Conservation (phyloP, 2,113 vertebrate species). For the Stigmatopora nigra region DNA sequence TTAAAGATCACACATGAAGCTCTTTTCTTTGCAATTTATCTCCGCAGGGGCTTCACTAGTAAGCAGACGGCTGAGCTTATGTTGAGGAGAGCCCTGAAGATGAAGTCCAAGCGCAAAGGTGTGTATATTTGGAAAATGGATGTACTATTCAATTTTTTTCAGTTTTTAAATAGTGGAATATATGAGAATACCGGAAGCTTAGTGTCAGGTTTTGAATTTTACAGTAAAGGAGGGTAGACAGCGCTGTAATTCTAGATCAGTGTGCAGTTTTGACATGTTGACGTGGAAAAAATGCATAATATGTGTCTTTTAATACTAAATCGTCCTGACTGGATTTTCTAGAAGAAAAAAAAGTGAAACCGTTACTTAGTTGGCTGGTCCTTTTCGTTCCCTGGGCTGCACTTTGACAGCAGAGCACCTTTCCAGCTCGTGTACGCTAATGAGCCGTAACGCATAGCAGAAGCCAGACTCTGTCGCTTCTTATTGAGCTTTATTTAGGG, state of each 20-base stretch:
- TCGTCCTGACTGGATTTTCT: slow-evolving; percentile 10
- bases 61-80: slow-evolving; percentile 81
- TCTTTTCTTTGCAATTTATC: background rate
- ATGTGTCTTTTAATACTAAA: slow-evolving; percentile 2
- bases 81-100: slow-evolving; percentile 86
- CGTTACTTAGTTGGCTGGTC: slow-evolving; percentile 21
- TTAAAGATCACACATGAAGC: background rate
- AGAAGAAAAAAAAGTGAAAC: slow-evolving; percentile 10
- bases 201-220: background rate
- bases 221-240: background rate
- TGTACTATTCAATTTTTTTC: too few species aligned
- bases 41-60: slow-evolving; percentile 83
- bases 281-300: background rate
- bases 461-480: slow-evolving; percentile 57
- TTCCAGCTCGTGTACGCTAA: slow-evolving; percentile 58
- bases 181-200: background rate
- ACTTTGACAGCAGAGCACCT: slow-evolving; percentile 39
- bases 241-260: background rate
- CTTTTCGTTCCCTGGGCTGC: slow-evolving; percentile 22
- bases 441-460: slow-evolving; percentile 61
- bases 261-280: background rate
- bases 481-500: slow-evolving; percentile 39
- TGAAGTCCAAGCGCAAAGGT: slow-evolving; percentile 83
- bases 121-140: slow-evolving; percentile 14
- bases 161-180: too few species aligned